These are phyloP conservation scores for Hemicrepidius hirtus DNA, from an alignment of 2,888 invertebrate genomes.

Conservation along the genomic window DNA sequence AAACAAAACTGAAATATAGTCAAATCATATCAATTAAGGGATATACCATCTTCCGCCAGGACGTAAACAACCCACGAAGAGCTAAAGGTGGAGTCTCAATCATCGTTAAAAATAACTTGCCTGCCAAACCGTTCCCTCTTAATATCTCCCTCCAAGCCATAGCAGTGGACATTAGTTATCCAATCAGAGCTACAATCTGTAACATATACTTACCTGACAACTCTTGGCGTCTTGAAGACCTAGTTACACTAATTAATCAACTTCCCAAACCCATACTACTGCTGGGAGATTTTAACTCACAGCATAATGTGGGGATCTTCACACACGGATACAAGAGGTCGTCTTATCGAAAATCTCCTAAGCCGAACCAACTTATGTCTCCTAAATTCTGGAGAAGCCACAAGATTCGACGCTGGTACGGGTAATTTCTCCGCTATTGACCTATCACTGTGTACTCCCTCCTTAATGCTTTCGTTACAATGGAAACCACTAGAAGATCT, in stretches of 20 bases:
- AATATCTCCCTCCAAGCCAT: background rate
- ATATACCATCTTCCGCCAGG: no score
- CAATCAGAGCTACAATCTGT: background rate
- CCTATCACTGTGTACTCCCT: background rate
- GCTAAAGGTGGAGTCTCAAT: background rate
- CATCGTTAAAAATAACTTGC: background rate
- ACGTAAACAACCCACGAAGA: no score
- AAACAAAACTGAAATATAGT: no score
- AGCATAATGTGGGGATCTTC: background rate
- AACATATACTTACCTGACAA: background rate
- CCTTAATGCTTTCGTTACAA: background rate
- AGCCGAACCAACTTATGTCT: background rate
- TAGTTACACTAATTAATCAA: background rate
- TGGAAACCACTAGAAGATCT: background rate
- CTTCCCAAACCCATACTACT: background rate
- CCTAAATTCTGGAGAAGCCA: background rate
- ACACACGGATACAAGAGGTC: background rate
- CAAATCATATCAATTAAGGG: no score
- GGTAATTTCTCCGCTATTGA: constrained; percentile 3
- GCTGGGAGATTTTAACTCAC: constrained; percentile 1
- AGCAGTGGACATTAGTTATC: background rate
- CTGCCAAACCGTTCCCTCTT: background rate
- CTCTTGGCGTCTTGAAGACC: background rate
- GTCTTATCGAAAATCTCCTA: background rate
- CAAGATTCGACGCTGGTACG: background rate